Conservation (phyloP, 2,888 invertebrate genomes). For the Acholoe squamosa region DNA sequence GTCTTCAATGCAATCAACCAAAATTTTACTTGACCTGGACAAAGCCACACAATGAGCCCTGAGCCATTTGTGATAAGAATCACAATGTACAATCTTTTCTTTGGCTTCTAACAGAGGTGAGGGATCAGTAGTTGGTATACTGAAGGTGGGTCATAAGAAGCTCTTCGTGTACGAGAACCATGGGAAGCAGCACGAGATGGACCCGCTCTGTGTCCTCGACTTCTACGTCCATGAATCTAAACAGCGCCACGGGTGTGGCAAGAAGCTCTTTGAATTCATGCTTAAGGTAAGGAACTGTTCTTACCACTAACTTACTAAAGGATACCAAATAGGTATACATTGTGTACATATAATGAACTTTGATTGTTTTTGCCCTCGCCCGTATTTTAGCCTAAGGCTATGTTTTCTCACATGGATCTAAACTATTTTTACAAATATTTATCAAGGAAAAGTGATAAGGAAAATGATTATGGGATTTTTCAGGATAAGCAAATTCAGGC, state of each 20-base stretch:
- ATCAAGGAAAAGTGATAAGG: too few species aligned
- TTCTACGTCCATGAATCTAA: slow-evolving; percentile 93
- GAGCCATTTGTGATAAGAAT: too few species aligned
- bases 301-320: background rate
- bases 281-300: slow-evolving; percentile 86
- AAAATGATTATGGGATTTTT: slow-evolving; percentile 72
- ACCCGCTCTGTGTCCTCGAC: slow-evolving; percentile 94
- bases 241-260: slow-evolving; percentile 94
- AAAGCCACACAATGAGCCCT: too few species aligned
- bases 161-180: slow-evolving; percentile 88
- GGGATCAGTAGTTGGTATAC: slow-evolving; percentile 87
- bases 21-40: too few species aligned
- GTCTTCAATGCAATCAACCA: too few species aligned
- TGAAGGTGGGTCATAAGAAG: slow-evolving; percentile 95
- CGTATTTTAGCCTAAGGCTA: too few species aligned
- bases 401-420: too few species aligned
- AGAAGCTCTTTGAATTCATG: slow-evolving; percentile 93
- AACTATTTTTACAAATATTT: too few species aligned
- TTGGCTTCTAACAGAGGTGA: slow-evolving; percentile 85
- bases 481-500: slow-evolving; percentile 89
- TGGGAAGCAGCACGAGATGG: slow-evolving; percentile 88
- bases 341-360: too few species aligned
- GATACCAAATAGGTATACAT: too few species aligned
- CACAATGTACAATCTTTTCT: too few species aligned
- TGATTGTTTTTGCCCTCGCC: too few species aligned